Evolutionary conservation across 2,113 vertebrate species (phyloP).

Genomic region (Cyprichromis sp.): DNA sequence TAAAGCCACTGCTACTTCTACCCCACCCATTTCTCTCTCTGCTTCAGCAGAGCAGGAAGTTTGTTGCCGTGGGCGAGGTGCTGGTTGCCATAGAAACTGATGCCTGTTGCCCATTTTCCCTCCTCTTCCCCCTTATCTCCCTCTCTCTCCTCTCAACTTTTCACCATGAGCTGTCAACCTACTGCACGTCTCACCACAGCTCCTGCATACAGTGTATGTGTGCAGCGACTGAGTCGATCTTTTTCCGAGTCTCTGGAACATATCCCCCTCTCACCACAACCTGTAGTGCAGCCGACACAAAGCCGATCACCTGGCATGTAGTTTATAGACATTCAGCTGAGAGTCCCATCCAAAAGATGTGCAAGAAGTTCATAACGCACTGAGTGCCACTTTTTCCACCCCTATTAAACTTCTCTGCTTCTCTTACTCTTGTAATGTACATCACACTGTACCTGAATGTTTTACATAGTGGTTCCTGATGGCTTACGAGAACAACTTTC

Average conservation of each 20-base stretch:
- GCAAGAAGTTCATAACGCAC: background rate
- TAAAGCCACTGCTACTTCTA: background rate
- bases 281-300: background rate
- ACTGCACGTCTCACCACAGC: conserved; percentile 18
- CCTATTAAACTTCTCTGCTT: background rate
- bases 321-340: background rate
- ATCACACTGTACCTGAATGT: background rate
- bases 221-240: background rate
- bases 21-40: conserved; percentile 24
- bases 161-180: conserved; percentile 25
- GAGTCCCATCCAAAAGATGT: background rate
- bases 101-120: conserved; percentile 32
- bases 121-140: background rate
- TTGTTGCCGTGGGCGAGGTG: conserved; percentile 59
- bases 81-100: conserved; percentile 65
- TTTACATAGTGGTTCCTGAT: background rate
- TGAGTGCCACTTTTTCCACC: background rate
- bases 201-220: background rate
- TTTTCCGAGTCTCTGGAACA: background rate
- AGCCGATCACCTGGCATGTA: background rate
- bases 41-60: conserved; percentile 51
- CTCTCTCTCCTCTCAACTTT: conserved; percentile 25
- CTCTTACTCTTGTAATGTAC: background rate
- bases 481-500: background rate
- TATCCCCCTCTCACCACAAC: background rate